Evolutionary conservation across 53 echinoderm and acorn worm genomes (phyloP).

Genomic region (Paracentrotus lividus): DNA sequence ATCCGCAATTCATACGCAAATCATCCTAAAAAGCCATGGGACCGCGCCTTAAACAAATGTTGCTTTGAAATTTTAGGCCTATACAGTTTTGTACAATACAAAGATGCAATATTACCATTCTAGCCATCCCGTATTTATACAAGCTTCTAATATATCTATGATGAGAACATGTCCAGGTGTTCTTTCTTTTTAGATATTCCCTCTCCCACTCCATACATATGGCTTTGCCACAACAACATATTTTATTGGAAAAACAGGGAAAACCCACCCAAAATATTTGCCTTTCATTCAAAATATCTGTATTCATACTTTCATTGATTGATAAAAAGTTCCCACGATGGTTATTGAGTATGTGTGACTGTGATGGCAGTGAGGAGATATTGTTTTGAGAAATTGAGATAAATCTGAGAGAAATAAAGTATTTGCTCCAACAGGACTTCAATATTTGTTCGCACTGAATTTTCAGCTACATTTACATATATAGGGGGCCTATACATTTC

Average conservation of each 20-base stretch:
- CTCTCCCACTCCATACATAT: background rate
- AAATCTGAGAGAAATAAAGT: background rate
- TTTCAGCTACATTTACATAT: too few species aligned
- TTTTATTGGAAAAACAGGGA: constrained; percentile 42
- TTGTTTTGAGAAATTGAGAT: background rate
- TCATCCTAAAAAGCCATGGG: too few species aligned
- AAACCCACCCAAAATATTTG: constrained; percentile 59
- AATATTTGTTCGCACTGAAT: background rate
- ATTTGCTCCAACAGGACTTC: background rate
- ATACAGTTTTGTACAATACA: too few species aligned
- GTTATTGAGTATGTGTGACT: background rate
- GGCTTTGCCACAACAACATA: constrained; percentile 26
- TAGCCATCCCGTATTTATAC: background rate
- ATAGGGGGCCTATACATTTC: too few species aligned
- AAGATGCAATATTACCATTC: background rate
- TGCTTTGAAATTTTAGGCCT: too few species aligned
- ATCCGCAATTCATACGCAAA: too few species aligned
- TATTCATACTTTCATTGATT: constrained; percentile 55
- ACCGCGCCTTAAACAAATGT: too few species aligned
- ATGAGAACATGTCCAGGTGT: constrained; percentile 36
- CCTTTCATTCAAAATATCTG: constrained; percentile 19
- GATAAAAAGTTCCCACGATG: constrained; percentile 32
- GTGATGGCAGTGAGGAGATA: background rate
- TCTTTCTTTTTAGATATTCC: background rate
- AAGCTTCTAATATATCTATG: constrained; percentile 1